phyloP scores from a whole-genome alignment of 2,113 vertebrate species.

The Lepisosteus osseus region DNA sequence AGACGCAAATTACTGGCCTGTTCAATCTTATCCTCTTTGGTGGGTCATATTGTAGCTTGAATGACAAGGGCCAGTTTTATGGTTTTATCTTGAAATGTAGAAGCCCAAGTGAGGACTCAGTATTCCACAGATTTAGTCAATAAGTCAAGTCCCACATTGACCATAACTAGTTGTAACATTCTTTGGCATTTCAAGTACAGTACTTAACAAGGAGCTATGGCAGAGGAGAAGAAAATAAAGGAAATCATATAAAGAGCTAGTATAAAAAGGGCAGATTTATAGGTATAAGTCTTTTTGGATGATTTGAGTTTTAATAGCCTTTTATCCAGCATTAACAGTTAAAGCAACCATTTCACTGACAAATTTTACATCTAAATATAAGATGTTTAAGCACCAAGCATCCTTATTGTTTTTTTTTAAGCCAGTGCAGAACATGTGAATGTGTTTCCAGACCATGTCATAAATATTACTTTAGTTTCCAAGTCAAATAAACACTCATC shows the following conservation, averaged over 20 bases:
- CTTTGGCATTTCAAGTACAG: slow-evolving; percentile 28
- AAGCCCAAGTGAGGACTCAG: slow-evolving; percentile 22
- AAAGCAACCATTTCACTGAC: slow-evolving; percentile 27
- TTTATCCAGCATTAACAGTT: slow-evolving; percentile 42
- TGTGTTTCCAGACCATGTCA: slow-evolving; percentile 35
- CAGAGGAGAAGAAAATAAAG: slow-evolving; percentile 40
- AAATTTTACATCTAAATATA: slow-evolving; percentile 5
- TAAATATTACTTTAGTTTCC: slow-evolving; percentile 31
- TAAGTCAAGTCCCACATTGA: slow-evolving; percentile 42
- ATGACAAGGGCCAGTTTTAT: slow-evolving; percentile 25
- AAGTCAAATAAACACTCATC: slow-evolving; percentile 8
- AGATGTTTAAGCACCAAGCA: slow-evolving; percentile 27
- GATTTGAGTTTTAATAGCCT: slow-evolving; percentile 35
- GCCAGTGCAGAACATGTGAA: slow-evolving; percentile 39
- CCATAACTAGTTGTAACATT: slow-evolving; percentile 44
- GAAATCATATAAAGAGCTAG: slow-evolving; percentile 33
- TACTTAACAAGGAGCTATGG: slow-evolving; percentile 42
- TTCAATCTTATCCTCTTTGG: slow-evolving; percentile 8
- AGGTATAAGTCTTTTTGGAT: slow-evolving; percentile 47
- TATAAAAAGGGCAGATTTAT: slow-evolving; percentile 41
- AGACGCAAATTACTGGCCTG: background rate
- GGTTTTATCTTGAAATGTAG: slow-evolving; percentile 17
- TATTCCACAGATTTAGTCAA: slow-evolving; percentile 35
- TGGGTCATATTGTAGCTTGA: slow-evolving; percentile 15
- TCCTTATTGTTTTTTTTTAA: slow-evolving; percentile 36